Conservation (phyloP, 2,888 invertebrate species). For the Drosophila parthenogenetica region DNA sequence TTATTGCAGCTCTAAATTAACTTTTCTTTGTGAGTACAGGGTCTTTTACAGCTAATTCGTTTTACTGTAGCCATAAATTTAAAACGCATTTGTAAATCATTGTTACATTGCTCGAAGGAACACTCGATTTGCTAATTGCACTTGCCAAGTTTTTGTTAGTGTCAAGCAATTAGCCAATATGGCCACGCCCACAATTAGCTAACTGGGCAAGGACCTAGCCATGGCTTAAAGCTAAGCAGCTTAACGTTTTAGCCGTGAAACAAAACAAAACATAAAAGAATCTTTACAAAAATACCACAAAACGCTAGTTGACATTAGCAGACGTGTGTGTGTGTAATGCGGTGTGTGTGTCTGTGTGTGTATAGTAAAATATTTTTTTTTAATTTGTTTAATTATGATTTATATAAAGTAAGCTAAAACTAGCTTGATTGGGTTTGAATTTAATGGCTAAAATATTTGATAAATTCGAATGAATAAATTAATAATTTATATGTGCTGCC, state of each 20-base stretch:
- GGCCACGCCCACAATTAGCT: slow-evolving; percentile 4
- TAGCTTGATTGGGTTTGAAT: too few species aligned
- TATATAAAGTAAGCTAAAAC: too few species aligned
- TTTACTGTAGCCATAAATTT: slow-evolving; percentile 14
- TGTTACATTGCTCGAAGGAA: background rate
- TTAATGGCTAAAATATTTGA: too few species aligned
- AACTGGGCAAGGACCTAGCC: slow-evolving; percentile 3
- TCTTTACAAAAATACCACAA: slow-evolving; percentile 9
- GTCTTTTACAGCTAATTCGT: too few species aligned
- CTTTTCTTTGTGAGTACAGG: too few species aligned
- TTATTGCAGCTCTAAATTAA: too few species aligned
- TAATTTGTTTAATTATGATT: too few species aligned
- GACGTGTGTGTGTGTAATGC: slow-evolving; percentile 1
- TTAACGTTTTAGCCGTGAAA: slow-evolving; percentile 51
- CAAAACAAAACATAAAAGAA: slow-evolving; percentile 8
- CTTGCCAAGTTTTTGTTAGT: slow-evolving; percentile 12
- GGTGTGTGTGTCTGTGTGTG: slow-evolving; percentile 13
- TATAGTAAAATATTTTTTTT: too few species aligned
- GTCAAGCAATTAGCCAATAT: slow-evolving; percentile 14
- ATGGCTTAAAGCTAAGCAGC: slow-evolving; percentile 58
- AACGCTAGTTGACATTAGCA: slow-evolving; percentile 17
- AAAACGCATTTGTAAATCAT: background rate
- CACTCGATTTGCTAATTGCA: slow-evolving; percentile 17
- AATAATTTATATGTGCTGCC: too few species aligned
- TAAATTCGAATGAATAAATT: too few species aligned